Evolutionary conservation across 1,140 invertebrate species (phyloP).

Genomic region (Drosophila mojavensis): DNA sequence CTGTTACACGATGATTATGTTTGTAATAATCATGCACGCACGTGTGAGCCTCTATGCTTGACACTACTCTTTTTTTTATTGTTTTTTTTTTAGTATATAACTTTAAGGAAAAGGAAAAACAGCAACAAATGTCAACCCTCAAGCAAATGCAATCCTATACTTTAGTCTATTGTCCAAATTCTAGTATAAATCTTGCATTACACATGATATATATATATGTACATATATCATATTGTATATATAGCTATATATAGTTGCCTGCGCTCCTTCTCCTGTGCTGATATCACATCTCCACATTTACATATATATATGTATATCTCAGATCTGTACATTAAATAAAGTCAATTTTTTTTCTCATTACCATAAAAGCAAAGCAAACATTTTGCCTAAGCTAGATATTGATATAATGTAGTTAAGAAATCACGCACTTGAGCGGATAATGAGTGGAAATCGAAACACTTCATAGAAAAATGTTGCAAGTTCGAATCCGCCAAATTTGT

Average conservation of each 20-base stretch:
- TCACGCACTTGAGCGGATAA: not conserved
- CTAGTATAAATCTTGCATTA: constrained; percentile 9
- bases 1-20: not conserved
- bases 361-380: not conserved
- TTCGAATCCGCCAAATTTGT: too few relatives aligned
- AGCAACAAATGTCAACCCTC: not conserved
- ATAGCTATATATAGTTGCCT: not conserved
- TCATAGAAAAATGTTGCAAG: too few relatives aligned
- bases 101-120: not conserved
- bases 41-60: too few relatives aligned
- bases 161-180: not conserved
- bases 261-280: not conserved
- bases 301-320: not conserved
- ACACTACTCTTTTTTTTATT: not conserved
- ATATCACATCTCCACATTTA: not conserved
- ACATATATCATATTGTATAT: not conserved
- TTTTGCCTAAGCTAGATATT: not conserved
- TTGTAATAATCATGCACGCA: not conserved
- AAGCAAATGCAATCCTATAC: not conserved
- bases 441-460: too few relatives aligned
- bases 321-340: constrained; percentile 18
- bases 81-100: not conserved
- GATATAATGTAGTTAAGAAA: not conserved
- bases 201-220: constrained; percentile 7
- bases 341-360: constrained; percentile 14